phyloP scores from a whole-genome alignment of 2,113 vertebrate species.

The Etia nguti region DNA sequence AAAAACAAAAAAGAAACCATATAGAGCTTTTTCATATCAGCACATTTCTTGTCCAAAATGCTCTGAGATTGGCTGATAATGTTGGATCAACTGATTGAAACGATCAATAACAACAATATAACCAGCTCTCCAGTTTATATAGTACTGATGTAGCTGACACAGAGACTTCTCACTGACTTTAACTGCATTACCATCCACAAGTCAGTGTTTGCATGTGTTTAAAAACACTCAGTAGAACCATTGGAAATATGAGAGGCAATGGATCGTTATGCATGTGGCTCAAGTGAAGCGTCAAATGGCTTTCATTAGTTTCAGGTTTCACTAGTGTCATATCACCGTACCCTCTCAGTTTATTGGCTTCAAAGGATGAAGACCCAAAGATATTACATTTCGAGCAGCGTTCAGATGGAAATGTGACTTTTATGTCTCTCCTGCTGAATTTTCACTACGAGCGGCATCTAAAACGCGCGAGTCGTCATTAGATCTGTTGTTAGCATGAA shows the following conservation, averaged over 20 bases:
- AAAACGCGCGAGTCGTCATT: accelerated
- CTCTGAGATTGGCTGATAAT: background rate
- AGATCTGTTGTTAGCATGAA: background rate
- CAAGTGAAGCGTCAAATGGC: background rate
- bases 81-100: background rate
- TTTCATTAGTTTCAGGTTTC: background rate
- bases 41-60: accelerated
- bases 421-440: background rate
- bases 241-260: background rate
- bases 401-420: background rate
- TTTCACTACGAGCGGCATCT: background rate
- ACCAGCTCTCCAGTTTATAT: background rate
- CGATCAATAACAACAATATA: background rate
- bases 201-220: background rate
- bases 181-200: background rate
- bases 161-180: accelerated
- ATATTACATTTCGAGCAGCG: background rate
- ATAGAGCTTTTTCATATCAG: background rate
- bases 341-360: background rate
- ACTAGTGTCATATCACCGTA: background rate
- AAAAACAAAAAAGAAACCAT: accelerated
- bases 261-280: background rate
- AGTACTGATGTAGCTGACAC: background rate
- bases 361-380: background rate
- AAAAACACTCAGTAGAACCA: background rate